Conservation (phyloP, 2,113 vertebrate species). For the Rhinogobius similis region DNA sequence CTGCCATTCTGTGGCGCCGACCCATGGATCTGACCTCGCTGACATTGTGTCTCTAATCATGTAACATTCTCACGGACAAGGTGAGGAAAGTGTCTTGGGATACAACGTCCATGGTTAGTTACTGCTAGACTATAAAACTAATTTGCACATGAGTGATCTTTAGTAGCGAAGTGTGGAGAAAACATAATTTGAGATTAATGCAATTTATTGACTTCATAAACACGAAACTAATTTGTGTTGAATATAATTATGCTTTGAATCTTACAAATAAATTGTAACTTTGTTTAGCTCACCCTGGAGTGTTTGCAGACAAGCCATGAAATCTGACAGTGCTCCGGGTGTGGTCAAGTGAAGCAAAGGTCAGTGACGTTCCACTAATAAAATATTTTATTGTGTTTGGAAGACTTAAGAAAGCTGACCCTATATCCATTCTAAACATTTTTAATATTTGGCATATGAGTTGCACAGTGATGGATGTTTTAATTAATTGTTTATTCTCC, state of each 20-base stretch:
- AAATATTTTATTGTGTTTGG: conserved; percentile 11
- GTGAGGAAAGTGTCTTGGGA: too few relatives aligned
- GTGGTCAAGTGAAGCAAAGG: conserved; percentile 33
- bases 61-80: background rate
- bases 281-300: background rate
- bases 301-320: background rate
- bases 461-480: background rate
- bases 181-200: background rate
- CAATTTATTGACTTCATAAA: background rate
- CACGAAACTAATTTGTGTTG: too few relatives aligned
- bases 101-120: background rate
- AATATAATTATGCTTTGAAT: background rate
- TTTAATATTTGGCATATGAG: background rate
- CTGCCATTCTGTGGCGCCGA: background rate
- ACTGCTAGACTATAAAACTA: too few relatives aligned
- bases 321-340: background rate
- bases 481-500: conserved; percentile 5
- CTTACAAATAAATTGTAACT: background rate
- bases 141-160: background rate
- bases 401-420: background rate
- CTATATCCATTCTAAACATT: background rate
- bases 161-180: background rate
- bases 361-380: conserved; percentile 35
- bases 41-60: background rate
- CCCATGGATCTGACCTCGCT: background rate